Percentiles rank a stretch among this genome's conserved stretches.
Evolutionary conservation across 37 sponge, comb jelly and placozoan species (phyloP).

Genomic region (Mnemiopsis leidyi): DNA sequence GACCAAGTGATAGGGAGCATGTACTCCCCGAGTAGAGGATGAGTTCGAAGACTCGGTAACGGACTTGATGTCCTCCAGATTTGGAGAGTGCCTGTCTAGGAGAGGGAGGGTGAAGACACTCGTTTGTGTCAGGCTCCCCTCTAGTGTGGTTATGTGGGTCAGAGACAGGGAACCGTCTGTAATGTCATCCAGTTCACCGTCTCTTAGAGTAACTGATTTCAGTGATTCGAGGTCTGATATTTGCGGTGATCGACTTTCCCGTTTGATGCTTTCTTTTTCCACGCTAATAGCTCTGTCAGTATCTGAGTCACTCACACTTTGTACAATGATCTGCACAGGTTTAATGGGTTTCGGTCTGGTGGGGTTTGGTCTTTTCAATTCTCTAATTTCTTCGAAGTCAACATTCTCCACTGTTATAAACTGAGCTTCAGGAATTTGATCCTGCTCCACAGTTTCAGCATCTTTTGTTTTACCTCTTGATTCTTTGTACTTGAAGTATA

Average conservation of each 20-base stretch:
- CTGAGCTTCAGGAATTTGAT: neutral
- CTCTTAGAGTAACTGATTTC: neutral
- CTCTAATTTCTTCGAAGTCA: neutral
- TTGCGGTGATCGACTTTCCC: neutral
- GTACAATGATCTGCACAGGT: neutral
- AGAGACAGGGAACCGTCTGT: neutral
- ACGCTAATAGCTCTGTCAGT: neutral
- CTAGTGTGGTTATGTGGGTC: slow-evolving; percentile 7
- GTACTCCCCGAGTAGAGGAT: neutral
- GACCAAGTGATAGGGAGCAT: neutral
- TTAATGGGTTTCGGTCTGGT: neutral
- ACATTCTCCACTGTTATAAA: neutral
- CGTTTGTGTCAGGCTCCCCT: slow-evolving; percentile 1
- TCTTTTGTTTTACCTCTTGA: neutral
- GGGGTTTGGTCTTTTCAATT: neutral
- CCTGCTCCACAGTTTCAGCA: neutral
- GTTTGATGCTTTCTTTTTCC: neutral
- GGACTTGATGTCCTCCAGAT: neutral
- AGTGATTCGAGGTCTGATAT: neutral
- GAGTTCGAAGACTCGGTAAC: neutral
- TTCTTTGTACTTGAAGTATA: slow-evolving; percentile 30
- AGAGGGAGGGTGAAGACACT: neutral
- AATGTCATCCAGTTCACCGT: neutral
- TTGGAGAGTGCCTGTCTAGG: neutral
- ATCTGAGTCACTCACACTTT: neutral